Conservation (phyloP, 2,797 vertebrate genomes). For the Dermochelys coriacea region DNA sequence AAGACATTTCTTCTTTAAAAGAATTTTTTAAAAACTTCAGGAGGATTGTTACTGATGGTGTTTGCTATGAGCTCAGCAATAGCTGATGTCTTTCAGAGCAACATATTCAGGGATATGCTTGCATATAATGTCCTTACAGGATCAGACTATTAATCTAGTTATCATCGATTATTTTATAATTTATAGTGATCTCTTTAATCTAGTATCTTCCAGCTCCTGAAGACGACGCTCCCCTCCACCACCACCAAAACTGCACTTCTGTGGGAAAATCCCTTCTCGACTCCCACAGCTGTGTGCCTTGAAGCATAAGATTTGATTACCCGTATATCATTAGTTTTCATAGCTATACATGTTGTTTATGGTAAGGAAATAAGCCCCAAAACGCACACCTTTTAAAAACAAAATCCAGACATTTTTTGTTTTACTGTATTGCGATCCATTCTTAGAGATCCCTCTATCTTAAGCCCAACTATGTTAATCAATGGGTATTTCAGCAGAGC, state of each 20-base stretch:
- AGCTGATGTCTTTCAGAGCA: not conserved
- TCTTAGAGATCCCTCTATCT: not conserved
- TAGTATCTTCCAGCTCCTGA: not conserved
- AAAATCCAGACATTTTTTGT: not conserved
- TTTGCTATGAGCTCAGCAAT: not conserved
- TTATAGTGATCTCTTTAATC: not conserved
- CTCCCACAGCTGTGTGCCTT: not conserved
- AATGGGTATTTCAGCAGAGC: not conserved
- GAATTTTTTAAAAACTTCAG: rapidly evolving
- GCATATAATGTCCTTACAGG: rapidly evolving
- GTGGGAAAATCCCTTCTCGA: not conserved
- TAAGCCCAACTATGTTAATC: not conserved
- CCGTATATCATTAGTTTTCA: not conserved
- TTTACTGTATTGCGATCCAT: not conserved
- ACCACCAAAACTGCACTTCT: not conserved
- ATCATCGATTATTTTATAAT: not conserved
- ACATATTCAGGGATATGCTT: not conserved
- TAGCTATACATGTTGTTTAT: not conserved
- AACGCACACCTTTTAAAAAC: not conserved
- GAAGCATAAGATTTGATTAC: not conserved
- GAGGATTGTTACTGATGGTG: not conserved
- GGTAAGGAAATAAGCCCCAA: not conserved
- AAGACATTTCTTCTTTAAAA: not conserved
- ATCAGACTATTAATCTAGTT: not conserved
- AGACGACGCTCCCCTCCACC: not conserved